phyloP scores from a whole-genome alignment of 2,113 vertebrate genomes.

The Mirounga angustirostris region DNA sequence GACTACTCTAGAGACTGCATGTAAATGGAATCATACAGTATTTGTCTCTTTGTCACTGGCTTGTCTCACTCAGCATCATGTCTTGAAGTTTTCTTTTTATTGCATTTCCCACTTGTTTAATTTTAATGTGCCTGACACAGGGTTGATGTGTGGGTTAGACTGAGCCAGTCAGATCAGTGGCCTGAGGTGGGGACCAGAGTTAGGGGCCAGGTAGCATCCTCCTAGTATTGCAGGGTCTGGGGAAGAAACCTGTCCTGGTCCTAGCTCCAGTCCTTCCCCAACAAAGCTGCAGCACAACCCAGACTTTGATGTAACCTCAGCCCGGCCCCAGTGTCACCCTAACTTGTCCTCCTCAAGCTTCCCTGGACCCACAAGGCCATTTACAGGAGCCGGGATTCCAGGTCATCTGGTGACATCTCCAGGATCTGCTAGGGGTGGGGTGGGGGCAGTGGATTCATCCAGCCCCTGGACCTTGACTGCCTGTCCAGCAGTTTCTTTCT shows the following conservation, averaged over 20 bases:
- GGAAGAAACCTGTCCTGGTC: background rate
- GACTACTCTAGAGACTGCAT: background rate
- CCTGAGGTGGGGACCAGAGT: background rate
- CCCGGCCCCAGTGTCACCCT: background rate
- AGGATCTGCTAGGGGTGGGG: background rate
- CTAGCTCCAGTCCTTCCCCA: background rate
- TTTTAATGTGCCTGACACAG: background rate
- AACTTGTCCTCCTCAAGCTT: background rate
- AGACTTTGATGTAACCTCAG: background rate
- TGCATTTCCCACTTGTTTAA: background rate
- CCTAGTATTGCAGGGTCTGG: background rate
- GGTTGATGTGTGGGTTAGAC: background rate
- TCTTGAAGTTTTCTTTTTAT: background rate
- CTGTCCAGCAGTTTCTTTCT: background rate
- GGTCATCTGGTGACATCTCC: background rate
- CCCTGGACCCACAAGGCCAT: rapidly evolving
- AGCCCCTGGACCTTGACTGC: rapidly evolving
- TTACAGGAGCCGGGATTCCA: background rate
- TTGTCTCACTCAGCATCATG: background rate
- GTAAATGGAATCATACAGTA: rapidly evolving
- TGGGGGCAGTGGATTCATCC: rapidly evolving
- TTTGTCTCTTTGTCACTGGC: background rate
- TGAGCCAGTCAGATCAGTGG: rapidly evolving
- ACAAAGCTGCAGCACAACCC: background rate
- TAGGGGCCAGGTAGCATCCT: background rate